phyloP scores from a whole-genome alignment of 2,113 vertebrate species.

The Anthoscopus minutus region DNA sequence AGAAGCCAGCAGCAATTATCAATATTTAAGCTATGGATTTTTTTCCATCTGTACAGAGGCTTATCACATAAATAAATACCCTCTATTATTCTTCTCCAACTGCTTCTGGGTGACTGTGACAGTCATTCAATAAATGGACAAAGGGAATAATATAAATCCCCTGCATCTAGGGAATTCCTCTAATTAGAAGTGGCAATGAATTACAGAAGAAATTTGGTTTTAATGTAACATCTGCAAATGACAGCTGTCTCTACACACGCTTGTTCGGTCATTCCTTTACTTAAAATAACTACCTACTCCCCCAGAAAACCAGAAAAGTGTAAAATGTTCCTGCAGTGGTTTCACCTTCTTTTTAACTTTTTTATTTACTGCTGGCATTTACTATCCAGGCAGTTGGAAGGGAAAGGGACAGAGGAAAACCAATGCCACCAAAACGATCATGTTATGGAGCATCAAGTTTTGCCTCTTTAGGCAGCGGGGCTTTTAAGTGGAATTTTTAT shows the following conservation, averaged over 20 bases:
- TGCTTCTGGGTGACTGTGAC: slow-evolving; percentile 62
- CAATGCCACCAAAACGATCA: not conserved
- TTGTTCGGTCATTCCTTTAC: slow-evolving; percentile 58
- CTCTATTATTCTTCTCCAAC: slow-evolving; percentile 67
- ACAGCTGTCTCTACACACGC: slow-evolving; percentile 53
- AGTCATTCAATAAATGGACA: slow-evolving; percentile 70
- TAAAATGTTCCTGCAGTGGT: not conserved
- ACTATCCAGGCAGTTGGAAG: not conserved
- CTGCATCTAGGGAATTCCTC: slow-evolving; percentile 66
- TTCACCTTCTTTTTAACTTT: not conserved
- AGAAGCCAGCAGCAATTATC: slow-evolving; percentile 44
- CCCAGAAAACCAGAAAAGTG: not conserved
- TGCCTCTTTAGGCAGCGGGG: not conserved
- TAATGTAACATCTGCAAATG: slow-evolving; percentile 69
- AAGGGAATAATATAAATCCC: slow-evolving; percentile 68
- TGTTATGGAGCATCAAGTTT: not conserved
- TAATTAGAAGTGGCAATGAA: slow-evolving; percentile 71
- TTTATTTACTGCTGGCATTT: not conserved
- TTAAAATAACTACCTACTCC: slow-evolving; percentile 12
- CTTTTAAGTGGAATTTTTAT: not conserved
- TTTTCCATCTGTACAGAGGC: slow-evolving; percentile 52
- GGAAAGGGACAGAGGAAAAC: not conserved
- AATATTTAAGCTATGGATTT: slow-evolving; percentile 58
- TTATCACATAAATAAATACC: slow-evolving; percentile 64
- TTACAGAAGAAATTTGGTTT: slow-evolving; percentile 68